These are phyloP conservation scores for Chitala chitala DNA, from an alignment of 2,113 vertebrate genomes.

Conservation along the genomic window DNA sequence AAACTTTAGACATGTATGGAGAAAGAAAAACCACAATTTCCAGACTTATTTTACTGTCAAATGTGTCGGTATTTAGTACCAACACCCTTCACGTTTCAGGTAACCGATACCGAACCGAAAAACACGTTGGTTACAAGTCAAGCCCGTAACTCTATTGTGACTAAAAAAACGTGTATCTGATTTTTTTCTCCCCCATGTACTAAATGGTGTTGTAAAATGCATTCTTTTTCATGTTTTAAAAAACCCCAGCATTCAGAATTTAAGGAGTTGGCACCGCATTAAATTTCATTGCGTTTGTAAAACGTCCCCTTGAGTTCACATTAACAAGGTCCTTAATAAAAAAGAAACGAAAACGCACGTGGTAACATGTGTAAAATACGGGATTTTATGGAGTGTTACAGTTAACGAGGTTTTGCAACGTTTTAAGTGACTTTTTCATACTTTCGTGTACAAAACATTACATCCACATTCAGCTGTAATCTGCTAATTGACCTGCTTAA, in stretches of 20 bases:
- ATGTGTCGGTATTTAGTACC: not conserved
- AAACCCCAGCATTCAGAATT: not conserved
- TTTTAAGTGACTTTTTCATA: not conserved
- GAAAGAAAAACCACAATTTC: not conserved
- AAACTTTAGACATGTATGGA: not conserved
- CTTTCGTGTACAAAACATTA: not conserved
- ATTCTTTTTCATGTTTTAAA: not conserved
- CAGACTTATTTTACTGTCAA: not conserved
- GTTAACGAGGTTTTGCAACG: not conserved
- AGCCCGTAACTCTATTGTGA: too few species aligned
- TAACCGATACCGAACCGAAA: too few species aligned
- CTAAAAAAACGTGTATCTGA: too few species aligned
- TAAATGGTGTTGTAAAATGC: not conserved
- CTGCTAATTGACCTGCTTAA: not conserved
- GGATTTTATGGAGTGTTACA: not conserved
- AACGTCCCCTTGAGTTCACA: slow-evolving; percentile 3
- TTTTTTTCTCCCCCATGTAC: too few species aligned
- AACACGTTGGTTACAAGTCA: too few species aligned
- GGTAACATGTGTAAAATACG: not conserved
- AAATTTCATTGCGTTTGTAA: slow-evolving; percentile 5
- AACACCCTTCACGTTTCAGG: too few species aligned
- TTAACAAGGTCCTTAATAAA: not conserved
- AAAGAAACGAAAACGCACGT: not conserved
- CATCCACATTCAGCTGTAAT: too few species aligned
- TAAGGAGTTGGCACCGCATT: not conserved